These are phyloP conservation scores for Sesamia nonagrioides DNA, from an alignment of 1,140 invertebrate genomes.

Conservation along the genomic window DNA sequence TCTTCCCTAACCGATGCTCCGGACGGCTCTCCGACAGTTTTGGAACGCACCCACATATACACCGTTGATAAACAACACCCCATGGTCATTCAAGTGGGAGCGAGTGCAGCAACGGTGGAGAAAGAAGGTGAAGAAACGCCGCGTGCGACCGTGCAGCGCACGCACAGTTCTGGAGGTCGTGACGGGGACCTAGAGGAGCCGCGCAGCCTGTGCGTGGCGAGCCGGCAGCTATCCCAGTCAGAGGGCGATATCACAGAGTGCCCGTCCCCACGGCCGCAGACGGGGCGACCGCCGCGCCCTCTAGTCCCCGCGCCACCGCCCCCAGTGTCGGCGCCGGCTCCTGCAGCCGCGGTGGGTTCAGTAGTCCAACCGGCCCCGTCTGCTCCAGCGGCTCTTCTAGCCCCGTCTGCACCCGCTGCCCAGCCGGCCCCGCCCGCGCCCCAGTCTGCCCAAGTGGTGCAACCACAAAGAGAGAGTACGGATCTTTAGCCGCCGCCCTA, in stretches of 20 bases:
- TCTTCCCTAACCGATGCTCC: conserved; percentile 70
- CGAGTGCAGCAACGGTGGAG: conserved; percentile 52
- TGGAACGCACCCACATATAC: conserved; percentile 91
- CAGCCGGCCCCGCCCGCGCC: conserved; percentile 44
- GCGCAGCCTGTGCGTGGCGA: conserved; percentile 72
- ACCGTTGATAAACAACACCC: conserved; percentile 91
- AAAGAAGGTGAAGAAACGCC: conserved; percentile 61
- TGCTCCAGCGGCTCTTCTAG: conserved; percentile 52
- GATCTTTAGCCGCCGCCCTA: conserved; percentile 68
- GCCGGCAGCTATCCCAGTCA: conserved; percentile 83
- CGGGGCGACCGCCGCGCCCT: conserved; percentile 67
- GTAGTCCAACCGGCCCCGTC: conserved; percentile 63
- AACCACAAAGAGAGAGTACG: conserved; percentile 75
- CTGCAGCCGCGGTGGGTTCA: conserved; percentile 60
- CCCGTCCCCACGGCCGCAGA: conserved; percentile 72
- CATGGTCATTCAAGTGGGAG: conserved; percentile 89
- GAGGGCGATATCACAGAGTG: conserved; percentile 84
- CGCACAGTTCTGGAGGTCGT: conserved; percentile 80
- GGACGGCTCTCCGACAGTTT: conserved; percentile 80
- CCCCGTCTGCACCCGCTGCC: conserved; percentile 44
- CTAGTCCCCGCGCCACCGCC: conserved; percentile 77
- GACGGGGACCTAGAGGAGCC: conserved; percentile 75
- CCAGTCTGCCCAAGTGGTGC: conserved; percentile 3
- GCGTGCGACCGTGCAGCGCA: conserved; percentile 74
- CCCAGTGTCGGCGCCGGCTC: conserved; percentile 57